Evolutionary conservation across 2,113 vertebrate species (phyloP).

Genomic region (Syrrhaptes paradoxus): DNA sequence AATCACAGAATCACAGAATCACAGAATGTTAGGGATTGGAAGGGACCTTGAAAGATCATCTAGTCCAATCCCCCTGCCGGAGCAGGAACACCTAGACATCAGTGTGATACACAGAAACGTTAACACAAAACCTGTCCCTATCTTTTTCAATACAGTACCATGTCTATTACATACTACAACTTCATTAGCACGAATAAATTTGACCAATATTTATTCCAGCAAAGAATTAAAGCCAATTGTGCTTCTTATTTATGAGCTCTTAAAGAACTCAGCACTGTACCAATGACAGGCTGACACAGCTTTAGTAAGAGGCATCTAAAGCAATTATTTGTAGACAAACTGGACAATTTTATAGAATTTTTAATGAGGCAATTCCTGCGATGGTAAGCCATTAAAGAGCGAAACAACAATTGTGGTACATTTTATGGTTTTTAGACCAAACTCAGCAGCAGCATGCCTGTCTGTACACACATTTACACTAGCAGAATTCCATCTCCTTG

Average conservation of each 20-base stretch:
- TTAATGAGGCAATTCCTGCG: not conserved
- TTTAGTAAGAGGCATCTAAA: not conserved
- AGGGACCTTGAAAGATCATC: too few relatives aligned
- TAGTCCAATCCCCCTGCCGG: too few relatives aligned
- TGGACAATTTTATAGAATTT: not conserved
- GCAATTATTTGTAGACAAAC: not conserved
- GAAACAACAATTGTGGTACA: not conserved
- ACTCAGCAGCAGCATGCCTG: not conserved
- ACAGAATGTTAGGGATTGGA: too few relatives aligned
- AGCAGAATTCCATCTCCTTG: not conserved
- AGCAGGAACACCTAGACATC: too few relatives aligned
- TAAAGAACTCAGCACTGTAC: not conserved
- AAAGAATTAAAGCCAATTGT: not conserved
- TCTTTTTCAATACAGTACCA: not conserved
- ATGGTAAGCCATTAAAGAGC: not conserved
- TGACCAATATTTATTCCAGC: conserved; percentile 26
- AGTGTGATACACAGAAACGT: not conserved
- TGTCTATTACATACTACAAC: not conserved
- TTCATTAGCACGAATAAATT: conserved; percentile 7
- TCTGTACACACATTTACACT: not conserved
- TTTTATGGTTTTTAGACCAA: not conserved
- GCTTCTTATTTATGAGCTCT: not conserved
- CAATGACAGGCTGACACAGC: not conserved
- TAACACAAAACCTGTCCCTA: not conserved
- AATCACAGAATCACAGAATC: too few relatives aligned